Evolutionary conservation across 1,140 invertebrate genomes (phyloP), one percentile per base, ranked within the genome.

Genomic region (Heliconius hewitsoni): DNA sequence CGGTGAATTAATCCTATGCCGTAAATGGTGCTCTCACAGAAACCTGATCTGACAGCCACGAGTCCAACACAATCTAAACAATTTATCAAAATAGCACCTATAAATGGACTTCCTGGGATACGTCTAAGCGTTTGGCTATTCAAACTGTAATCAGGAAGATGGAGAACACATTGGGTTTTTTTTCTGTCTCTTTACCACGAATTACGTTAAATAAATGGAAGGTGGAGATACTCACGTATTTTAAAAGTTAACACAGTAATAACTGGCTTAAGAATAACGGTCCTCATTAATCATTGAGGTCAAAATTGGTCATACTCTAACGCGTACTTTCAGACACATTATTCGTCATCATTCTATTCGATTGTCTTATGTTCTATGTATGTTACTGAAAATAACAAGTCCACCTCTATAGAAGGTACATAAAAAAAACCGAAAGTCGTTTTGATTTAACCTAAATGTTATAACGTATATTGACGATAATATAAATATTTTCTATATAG

Each of bases 251-350:
- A 92, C 87, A 89, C 90, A 92, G 91, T 88, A 89, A 90, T 87
- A 91, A 90, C 85, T 90, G 86, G 90, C 85, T 90, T 87, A 90
- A 87, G 82, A 83, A 73, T 94, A 94, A 94, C 92, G 90, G 92
- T 91, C 72, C 81, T 87, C 88, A 87, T 94, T 94, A 92, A 91
- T 94, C 89, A 94, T 93, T 87, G 88, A 87, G 92, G 92, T 91
- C 92, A 90, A 81, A 87, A 87, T 90, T 87, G 89, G 88, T 91
- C 91, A 90, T 88, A 90, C 85, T 30, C 60, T 66, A 66, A 82
- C 77, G 71, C 74, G 74, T 75, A 55, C 72, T 37, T 50, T 71
- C 42, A 71, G 72, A 75, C 60, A 76, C 52, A 76, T 73, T 76
- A 80, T 80, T 80, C 74, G 73, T 80, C 78, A 80, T 73, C 78